phyloP scores from a whole-genome alignment of 2,888 invertebrate species.

The Lypha dubia region DNA sequence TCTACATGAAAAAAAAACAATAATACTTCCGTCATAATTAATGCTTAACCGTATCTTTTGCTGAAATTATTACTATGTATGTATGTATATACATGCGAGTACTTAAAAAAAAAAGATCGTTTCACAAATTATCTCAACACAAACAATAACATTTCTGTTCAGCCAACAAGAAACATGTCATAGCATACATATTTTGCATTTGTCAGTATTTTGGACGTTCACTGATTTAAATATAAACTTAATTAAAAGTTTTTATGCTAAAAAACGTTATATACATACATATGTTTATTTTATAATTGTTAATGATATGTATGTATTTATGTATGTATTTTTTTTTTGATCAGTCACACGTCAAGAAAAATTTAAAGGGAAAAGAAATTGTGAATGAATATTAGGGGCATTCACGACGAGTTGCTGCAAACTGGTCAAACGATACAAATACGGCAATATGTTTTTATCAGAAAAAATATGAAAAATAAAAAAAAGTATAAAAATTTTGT shows the following conservation, averaged over 20 bases:
- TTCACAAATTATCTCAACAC: conserved; percentile 17
- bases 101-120: conserved; percentile 11
- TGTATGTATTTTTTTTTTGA: conserved; percentile 29
- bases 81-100: too few relatives aligned
- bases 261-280: neutral
- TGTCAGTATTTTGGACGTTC: neutral
- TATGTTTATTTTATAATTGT: conserved; percentile 17
- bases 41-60: conserved; percentile 50
- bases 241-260: neutral
- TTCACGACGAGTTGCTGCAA: neutral
- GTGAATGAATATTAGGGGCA: neutral
- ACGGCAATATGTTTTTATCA: too few relatives aligned
- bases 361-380: neutral
- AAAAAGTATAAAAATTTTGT: too few relatives aligned
- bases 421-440: too few relatives aligned
- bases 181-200: conserved; percentile 28
- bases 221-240: conserved; percentile 26
- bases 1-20: too few relatives aligned
- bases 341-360: conserved; percentile 12
- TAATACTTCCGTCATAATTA: conserved; percentile 66
- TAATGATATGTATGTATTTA: conserved; percentile 27
- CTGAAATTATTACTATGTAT: conserved; percentile 1
- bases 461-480: too few relatives aligned
- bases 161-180: conserved; percentile 36
- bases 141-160: neutral